Evolutionary conservation across 2,113 vertebrate species (phyloP).

Genomic region (Engraulis encrasicolus): DNA sequence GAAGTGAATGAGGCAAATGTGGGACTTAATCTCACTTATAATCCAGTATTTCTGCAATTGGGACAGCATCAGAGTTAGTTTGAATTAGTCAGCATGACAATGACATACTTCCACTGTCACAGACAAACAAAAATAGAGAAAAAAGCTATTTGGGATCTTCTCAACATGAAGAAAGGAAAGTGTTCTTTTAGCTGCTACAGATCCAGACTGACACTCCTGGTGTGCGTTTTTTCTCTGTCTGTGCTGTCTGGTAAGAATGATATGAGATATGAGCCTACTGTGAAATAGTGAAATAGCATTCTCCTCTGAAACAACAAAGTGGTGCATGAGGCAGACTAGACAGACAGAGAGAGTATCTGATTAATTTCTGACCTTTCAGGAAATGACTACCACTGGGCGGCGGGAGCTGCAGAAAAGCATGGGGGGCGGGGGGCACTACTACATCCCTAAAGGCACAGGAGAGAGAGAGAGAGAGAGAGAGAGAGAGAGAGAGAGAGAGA

Average conservation of each 20-base stretch:
- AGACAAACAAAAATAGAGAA: no score
- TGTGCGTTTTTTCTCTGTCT: conserved; percentile 6
- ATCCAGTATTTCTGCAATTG: no score
- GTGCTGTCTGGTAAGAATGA: neutral
- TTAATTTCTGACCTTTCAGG: conserved; percentile 30
- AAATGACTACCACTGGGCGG: neutral
- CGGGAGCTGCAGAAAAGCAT: neutral
- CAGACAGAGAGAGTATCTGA: neutral
- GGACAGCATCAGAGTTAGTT: no score
- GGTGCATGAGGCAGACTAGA: neutral
- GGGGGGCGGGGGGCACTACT: neutral
- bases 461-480: conserved; percentile 14
- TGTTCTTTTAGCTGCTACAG: no score
- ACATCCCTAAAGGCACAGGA: neutral
- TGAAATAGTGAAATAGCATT: neutral
- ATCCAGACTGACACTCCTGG: neutral
- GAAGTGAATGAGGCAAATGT: no score
- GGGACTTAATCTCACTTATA: no score
- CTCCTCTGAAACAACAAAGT: neutral
- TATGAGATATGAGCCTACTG: neutral
- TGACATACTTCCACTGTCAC: no score
- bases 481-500: no score
- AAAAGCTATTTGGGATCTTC: no score
- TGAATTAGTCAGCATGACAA: no score
- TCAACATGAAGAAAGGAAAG: no score